These are phyloP conservation scores for Macrobrachium nipponense DNA, from an alignment of 1,140 invertebrate species.

Conservation along the genomic window DNA sequence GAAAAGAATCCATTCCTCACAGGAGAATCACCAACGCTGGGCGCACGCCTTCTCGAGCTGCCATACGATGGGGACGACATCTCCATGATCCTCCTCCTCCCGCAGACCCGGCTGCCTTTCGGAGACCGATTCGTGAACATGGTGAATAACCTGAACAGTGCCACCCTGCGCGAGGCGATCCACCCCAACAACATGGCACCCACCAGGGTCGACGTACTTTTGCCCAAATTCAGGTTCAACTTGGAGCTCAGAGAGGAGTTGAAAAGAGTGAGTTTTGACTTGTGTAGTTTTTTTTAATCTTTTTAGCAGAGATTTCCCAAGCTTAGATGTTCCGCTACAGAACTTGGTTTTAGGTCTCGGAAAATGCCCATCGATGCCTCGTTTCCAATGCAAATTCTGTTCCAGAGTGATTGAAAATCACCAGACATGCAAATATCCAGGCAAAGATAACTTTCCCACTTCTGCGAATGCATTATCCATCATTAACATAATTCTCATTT, in stretches of 20 bases:
- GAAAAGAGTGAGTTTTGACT: slow-evolving; percentile 47
- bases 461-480: not conserved
- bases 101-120: slow-evolving; percentile 68
- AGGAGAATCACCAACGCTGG: not conserved
- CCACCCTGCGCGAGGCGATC: slow-evolving; percentile 67
- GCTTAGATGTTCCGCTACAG: too few species aligned
- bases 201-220: slow-evolving; percentile 70
- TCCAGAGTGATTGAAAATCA: too few species aligned
- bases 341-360: too few species aligned
- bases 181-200: slow-evolving; percentile 46
- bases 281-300: too few species aligned
- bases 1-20: not conserved
- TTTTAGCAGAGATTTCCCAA: not conserved
- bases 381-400: too few species aligned
- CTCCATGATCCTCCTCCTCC: slow-evolving; percentile 80
- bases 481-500: not conserved
- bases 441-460: too few species aligned
- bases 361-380: too few species aligned
- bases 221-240: slow-evolving; percentile 79
- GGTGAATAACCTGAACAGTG: slow-evolving; percentile 70
- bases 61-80: slow-evolving; percentile 69
- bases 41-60: slow-evolving; percentile 14
- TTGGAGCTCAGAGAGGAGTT: slow-evolving; percentile 73
- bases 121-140: slow-evolving; percentile 69
- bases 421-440: too few species aligned